These are phyloP conservation scores for Morone chrysops DNA, from an alignment of 2,113 vertebrate genomes.

Conservation along the genomic window DNA sequence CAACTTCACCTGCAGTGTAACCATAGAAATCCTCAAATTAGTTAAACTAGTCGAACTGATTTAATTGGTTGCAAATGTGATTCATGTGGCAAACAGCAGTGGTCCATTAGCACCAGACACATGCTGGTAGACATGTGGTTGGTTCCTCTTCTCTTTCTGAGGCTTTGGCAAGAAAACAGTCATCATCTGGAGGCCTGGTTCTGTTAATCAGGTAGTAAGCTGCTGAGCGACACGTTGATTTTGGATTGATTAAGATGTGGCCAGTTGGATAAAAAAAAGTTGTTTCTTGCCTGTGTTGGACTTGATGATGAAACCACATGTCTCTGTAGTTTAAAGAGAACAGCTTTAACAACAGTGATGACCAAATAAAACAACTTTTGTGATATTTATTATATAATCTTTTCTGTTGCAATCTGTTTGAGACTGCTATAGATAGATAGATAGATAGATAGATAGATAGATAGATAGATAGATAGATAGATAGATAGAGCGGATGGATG, in stretches of 20 bases:
- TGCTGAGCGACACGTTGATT: background rate
- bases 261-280: background rate
- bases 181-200: background rate
- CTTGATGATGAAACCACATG: background rate
- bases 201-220: background rate
- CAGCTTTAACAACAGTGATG: too few species aligned
- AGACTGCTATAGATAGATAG: too few species aligned
- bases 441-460: too few species aligned
- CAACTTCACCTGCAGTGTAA: background rate
- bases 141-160: background rate
- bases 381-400: too few species aligned
- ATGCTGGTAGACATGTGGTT: background rate
- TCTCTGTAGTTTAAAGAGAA: too few species aligned
- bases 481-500: too few species aligned
- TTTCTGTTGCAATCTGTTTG: too few species aligned
- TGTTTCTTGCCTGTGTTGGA: background rate
- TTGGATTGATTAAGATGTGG: background rate
- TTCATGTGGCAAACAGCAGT: background rate
- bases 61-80: background rate
- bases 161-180: background rate
- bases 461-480: too few species aligned
- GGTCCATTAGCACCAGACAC: background rate
- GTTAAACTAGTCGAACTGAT: background rate
- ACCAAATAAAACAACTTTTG: too few species aligned
- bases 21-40: background rate